phyloP scores from a whole-genome alignment of 2,888 invertebrate species.

The Eubasilissa splendida region DNA sequence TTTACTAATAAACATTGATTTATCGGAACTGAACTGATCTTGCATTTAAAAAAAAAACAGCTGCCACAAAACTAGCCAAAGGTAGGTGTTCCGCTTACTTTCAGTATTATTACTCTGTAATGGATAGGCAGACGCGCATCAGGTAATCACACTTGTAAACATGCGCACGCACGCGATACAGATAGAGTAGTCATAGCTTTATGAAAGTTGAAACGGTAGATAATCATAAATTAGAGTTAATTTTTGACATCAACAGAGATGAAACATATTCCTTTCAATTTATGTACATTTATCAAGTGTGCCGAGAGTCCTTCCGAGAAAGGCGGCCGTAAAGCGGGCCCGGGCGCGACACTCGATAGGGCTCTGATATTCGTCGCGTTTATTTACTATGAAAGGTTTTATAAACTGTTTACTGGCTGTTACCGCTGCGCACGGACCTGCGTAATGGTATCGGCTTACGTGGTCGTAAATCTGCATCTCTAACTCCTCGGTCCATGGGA shows the following conservation, averaged over 20 bases:
- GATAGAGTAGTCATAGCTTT: constrained; percentile 19
- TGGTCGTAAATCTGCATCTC: constrained; percentile 50
- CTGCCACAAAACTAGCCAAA: no score
- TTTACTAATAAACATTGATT: no score
- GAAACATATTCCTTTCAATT: constrained; percentile 45
- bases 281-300: constrained; percentile 38
- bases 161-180: background rate
- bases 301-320: constrained; percentile 54
- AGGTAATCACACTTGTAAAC: no score
- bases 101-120: no score
- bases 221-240: constrained; percentile 31
- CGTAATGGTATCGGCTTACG: constrained; percentile 57
- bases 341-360: constrained; percentile 51
- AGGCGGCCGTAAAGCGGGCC: constrained; percentile 45
- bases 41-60: no score
- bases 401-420: constrained; percentile 58
- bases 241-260: constrained; percentile 33
- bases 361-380: constrained; percentile 46
- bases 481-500: constrained; percentile 46
- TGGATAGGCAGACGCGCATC: no score
- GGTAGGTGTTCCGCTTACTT: no score
- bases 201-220: background rate
- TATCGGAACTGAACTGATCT: no score
- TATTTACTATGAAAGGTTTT: constrained; percentile 55
- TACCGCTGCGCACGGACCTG: constrained; percentile 49